phyloP scores from a whole-genome alignment of 2,888 invertebrate genomes.

The Pandemis cinnamomeana region DNA sequence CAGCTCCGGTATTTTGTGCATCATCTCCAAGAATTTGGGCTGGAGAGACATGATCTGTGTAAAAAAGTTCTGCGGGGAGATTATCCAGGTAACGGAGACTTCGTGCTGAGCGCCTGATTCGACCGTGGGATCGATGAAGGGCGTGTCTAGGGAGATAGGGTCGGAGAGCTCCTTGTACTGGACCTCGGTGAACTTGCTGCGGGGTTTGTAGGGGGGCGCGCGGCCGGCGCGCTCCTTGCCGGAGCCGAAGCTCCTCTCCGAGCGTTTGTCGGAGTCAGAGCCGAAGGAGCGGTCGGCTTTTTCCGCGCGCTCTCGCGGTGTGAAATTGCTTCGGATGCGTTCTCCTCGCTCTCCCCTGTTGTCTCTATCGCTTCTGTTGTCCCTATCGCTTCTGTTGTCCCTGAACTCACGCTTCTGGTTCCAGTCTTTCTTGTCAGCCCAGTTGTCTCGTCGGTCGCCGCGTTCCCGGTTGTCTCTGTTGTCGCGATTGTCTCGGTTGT shows the following conservation, averaged over 20 bases:
- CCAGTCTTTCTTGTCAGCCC: conserved; percentile 56
- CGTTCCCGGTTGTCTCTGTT: conserved; percentile 44
- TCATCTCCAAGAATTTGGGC: conserved; percentile 86
- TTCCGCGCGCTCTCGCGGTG: conserved; percentile 70
- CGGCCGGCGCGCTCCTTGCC: conserved; percentile 55
- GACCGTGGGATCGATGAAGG: conserved; percentile 76
- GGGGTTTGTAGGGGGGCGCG: conserved; percentile 64
- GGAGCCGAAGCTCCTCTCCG: conserved; percentile 66
- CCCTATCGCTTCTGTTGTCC: conserved; percentile 48
- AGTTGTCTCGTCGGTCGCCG: conserved; percentile 45
- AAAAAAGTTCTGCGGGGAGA: conserved; percentile 89
- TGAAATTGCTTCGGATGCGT: conserved; percentile 65
- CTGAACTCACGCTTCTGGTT: conserved; percentile 56
- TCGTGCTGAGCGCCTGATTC: conserved; percentile 82
- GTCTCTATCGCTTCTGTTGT: conserved; percentile 46
- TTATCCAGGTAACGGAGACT: conserved; percentile 89
- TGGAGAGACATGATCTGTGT: conserved; percentile 82
- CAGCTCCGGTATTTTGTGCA: conserved; percentile 88
- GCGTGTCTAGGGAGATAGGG: conserved; percentile 78
- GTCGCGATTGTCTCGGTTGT: conserved; percentile 41
- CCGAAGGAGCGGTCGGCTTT: conserved; percentile 61
- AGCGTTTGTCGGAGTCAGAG: conserved; percentile 63
- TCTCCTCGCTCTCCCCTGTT: conserved; percentile 54
- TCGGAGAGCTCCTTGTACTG: conserved; percentile 70
- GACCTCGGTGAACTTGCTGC: conserved; percentile 67